Evolutionary conservation across 2,113 vertebrate species (phyloP), one percentile per base, ranked within the genome.

Genomic region (Gobius niger): DNA sequence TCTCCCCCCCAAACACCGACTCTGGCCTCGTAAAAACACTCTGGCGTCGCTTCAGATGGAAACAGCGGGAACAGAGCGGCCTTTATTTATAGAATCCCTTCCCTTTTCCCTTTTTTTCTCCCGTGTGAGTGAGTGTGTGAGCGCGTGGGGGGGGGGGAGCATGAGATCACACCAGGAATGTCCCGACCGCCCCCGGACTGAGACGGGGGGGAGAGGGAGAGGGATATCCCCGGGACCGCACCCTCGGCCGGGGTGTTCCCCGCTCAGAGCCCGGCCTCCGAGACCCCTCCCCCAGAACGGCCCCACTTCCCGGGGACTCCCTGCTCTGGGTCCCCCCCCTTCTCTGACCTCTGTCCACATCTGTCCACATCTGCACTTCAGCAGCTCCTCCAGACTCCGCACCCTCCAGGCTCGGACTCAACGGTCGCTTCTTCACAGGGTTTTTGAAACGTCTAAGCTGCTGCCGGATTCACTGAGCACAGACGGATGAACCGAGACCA

Each of bases 151-250:
- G 8, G 51, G 16, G 1, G 51, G 5, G n/a, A 19, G n/a, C 5
- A 9, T 54, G 57, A 14, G 40, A n/a, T 60, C 57, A 60, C 41
- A 60, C n/a, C 13, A 60, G 57, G 57, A 60, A 60, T 60, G 57
- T 60, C 57, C 57, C 57, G 40, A 42, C 41, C 5, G 57, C 34
- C 54, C 15, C 54, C 7, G 14, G 34, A 60, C 34, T 12, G 2
- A 13, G 24, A n/a, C 2, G 7, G 11, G 4, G 56, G 40, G 8
- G 13, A 14, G 9, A 40, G 34, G 40, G 34, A n/a, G 40, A 7
- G 57, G 57, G 57, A 60, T 60, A 60, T 60, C 57, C 57, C 57
- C 57, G 16, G 40, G 57, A 60, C 57, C 57, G 40, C 57, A 42
- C 57, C 57, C 57, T 60, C 57, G 7, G 41, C 54, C 4, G 24